A percentile compares a stretch with the other conserved stretches of the same genome.
phyloP scores from a whole-genome alignment of 2,797 vertebrate species.

The Melopsittacus undulatus region DNA sequence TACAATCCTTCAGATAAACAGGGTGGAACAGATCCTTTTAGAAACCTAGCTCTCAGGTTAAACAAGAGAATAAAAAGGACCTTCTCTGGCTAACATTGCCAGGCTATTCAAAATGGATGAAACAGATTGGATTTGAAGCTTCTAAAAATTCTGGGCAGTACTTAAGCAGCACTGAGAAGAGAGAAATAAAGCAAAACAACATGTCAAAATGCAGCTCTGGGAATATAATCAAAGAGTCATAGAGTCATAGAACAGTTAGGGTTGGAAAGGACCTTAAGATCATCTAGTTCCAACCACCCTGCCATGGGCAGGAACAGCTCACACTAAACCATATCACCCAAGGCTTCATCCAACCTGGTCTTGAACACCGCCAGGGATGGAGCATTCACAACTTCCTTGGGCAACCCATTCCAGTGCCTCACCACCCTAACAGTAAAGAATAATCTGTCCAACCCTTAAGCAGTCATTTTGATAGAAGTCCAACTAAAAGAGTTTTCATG shows the following conservation, averaged over 20 bases:
- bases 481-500: not conserved
- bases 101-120: not conserved
- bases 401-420: too few relatives aligned
- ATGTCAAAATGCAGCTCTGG: not conserved
- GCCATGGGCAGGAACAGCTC: too few relatives aligned
- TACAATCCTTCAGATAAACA: not conserved
- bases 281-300: too few relatives aligned
- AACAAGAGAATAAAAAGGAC: not conserved
- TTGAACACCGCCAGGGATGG: too few relatives aligned
- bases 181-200: slow-evolving; percentile 30
- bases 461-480: slow-evolving; percentile 34
- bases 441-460: not conserved
- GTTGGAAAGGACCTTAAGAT: too few relatives aligned
- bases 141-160: slow-evolving; percentile 44
- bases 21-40: not conserved
- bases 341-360: too few relatives aligned
- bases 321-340: too few relatives aligned
- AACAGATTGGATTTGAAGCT: slow-evolving; percentile 16
- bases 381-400: too few relatives aligned
- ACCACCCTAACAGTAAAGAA: too few relatives aligned
- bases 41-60: not conserved
- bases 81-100: not conserved
- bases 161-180: not conserved
- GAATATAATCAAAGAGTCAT: not conserved
- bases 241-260: too few relatives aligned